Base-by-base conservation (phyloP, 2,797 vertebrate species). In the Rhabdophis nuchalis region DNA sequence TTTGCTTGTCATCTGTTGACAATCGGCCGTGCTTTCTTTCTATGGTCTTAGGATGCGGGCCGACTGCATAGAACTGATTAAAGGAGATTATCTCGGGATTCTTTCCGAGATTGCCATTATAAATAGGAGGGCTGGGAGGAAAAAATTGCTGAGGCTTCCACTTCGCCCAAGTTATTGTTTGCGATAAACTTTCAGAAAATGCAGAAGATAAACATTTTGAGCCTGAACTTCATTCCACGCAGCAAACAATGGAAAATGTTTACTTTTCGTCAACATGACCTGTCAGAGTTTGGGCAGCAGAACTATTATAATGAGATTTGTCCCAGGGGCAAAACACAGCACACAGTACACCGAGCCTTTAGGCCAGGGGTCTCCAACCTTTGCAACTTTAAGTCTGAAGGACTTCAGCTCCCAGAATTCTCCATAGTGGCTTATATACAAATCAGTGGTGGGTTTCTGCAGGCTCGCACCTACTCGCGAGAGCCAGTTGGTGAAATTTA, bases 1-100 rank as follows among this genome's bases (percentile, higher is more conserved):
- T 89, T 86, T 57, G 94, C 94, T 92, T 92, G 52, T 46, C 29
- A 50, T 92, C 77, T 90, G 93, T 95, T 95, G 95, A 95, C 90
- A 88, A 93, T 93, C 86, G 92, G 36, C 68, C 94, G 61, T 53
- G 86, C 87, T 60, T 93, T 93, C 60, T 54, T 82, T 91, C 46
- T 57, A 1, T 27, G 18, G 32, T 90, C 1, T 41, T 86, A 41
- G 87, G 89, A 89, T 88, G 90, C 0, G 1, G 27, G 68, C 93
- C 1, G 53, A 25, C 92, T 95, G 32, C 50, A 57, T 53, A 68
- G 58, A 68, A 52, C 46, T 56, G 72, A 64, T 25, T 90, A 3
- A 91, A 93, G 91, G 92, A 89, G 93, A 92, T 90, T 92, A 93
- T 54, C 86, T 60, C 85, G 27, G 29, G 93, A 86, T 89, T 92